Percentiles rank a stretch among this genome's conserved stretches.
Evolutionary conservation across 2,888 invertebrate species (phyloP).

Genomic region (Dexiosoma caninum): DNA sequence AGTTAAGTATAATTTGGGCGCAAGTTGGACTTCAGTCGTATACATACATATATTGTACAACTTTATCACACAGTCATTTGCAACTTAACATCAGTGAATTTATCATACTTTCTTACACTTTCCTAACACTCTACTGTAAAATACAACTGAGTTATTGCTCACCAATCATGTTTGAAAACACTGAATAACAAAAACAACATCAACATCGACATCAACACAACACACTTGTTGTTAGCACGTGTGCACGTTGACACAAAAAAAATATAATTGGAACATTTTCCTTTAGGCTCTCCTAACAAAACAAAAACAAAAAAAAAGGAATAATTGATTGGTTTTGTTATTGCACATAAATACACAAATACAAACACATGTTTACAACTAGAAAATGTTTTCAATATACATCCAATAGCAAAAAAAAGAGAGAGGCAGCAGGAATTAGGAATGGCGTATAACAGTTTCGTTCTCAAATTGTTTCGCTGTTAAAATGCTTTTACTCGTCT

Average conservation of each 20-base stretch:
- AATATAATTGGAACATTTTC: not conserved
- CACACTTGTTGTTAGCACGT: constrained; percentile 63
- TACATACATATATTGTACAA: too few relatives aligned
- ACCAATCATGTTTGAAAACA: too few relatives aligned
- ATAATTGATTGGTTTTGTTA: not conserved
- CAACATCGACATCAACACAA: constrained; percentile 8
- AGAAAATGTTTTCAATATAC: too few relatives aligned
- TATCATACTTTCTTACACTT: too few relatives aligned
- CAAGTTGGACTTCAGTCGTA: too few relatives aligned
- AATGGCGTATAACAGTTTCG: constrained; percentile 48
- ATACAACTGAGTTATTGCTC: too few relatives aligned
- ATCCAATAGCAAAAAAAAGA: not conserved
- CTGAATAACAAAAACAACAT: constrained; percentile 8
- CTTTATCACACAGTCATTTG: too few relatives aligned
- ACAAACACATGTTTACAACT: not conserved
- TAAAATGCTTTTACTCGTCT: not conserved
- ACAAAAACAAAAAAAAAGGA: not conserved
- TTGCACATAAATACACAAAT: not conserved
- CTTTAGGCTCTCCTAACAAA: not conserved
- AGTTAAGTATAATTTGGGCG: too few relatives aligned
- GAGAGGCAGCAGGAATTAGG: not conserved
- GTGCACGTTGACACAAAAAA: constrained; percentile 47
- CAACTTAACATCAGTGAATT: too few relatives aligned
- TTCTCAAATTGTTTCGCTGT: constrained; percentile 1
- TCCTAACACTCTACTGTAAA: too few relatives aligned